Percentiles rank a stretch among this genome's conserved stretches.
phyloP scores from a whole-genome alignment of 1,140 invertebrate genomes.

The Drosophila ohnishii region DNA sequence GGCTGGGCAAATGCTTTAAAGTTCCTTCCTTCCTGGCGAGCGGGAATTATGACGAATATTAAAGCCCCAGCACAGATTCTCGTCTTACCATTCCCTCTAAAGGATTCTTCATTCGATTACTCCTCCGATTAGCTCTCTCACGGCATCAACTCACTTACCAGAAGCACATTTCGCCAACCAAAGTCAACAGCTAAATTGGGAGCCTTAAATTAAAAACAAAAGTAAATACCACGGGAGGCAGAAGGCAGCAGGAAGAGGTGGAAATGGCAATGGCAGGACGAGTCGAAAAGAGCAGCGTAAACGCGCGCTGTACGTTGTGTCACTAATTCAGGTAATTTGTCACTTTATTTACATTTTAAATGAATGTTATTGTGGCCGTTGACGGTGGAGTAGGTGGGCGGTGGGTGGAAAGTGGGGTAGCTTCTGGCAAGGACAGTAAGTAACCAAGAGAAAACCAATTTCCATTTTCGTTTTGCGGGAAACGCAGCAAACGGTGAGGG shows the following conservation, averaged over 20 bases:
- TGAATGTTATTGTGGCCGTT: constrained; percentile 61
- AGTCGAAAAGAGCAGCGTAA: constrained; percentile 48
- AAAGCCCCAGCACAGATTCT: not conserved
- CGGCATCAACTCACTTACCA: constrained; percentile 26
- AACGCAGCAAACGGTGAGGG: constrained; percentile 60
- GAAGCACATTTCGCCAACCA: constrained; percentile 38
- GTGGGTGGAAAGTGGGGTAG: constrained; percentile 10
- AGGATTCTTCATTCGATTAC: constrained; percentile 5
- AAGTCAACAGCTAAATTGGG: constrained; percentile 61
- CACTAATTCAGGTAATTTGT: constrained; percentile 81
- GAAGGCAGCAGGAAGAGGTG: constrained; percentile 2
- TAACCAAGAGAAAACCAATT: constrained; percentile 77
- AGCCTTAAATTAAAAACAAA: constrained; percentile 49
- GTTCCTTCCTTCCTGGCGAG: not conserved
- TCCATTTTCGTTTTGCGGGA: constrained; percentile 75
- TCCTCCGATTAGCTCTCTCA: constrained; percentile 30
- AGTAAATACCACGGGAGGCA: constrained; percentile 31
- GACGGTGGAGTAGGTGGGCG: constrained; percentile 9
- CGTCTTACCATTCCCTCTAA: not conserved
- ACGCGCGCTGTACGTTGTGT: constrained; percentile 65
- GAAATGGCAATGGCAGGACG: constrained; percentile 5
- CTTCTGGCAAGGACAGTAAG: constrained; percentile 47
- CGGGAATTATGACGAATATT: not conserved
- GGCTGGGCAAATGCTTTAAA: constrained; percentile 32
- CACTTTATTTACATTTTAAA: constrained; percentile 81